Percentiles rank a stretch among this genome's conserved stretches.
Evolutionary conservation across 2,888 invertebrate genomes (phyloP).

Genomic region (Alcis repandata): DNA sequence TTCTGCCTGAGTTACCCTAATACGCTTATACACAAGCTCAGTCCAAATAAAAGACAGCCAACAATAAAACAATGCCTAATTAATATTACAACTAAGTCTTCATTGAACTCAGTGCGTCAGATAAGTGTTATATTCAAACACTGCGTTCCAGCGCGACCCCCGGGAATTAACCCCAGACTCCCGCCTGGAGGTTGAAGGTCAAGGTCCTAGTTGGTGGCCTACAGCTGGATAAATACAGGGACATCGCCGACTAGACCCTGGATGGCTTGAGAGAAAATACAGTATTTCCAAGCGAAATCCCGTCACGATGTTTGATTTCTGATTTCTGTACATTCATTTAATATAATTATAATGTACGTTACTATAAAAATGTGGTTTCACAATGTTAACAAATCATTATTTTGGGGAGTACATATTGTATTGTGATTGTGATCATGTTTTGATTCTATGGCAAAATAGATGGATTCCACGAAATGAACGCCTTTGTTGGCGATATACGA

Average conservation of each 20-base stretch:
- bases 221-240: constrained; percentile 12
- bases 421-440: too few relatives aligned
- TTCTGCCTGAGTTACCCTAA: background rate
- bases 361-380: too few relatives aligned
- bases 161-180: constrained; percentile 40
- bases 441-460: too few relatives aligned
- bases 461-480: too few relatives aligned
- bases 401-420: too few relatives aligned
- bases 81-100: background rate
- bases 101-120: background rate
- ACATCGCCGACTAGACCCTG: constrained; percentile 2
- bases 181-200: constrained; percentile 44
- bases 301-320: constrained; percentile 2
- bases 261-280: background rate
- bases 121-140: constrained; percentile 11
- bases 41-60: background rate
- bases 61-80: background rate
- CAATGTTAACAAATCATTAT: too few relatives aligned
- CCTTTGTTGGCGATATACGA: too few relatives aligned
- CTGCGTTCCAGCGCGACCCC: constrained; percentile 35
- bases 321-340: too few relatives aligned
- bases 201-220: constrained; percentile 32
- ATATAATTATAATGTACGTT: too few relatives aligned
- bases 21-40: background rate
- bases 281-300: background rate